These are phyloP conservation scores for Endomychus coccineus DNA, from an alignment of 2,888 invertebrate species.

Conservation along the genomic window DNA sequence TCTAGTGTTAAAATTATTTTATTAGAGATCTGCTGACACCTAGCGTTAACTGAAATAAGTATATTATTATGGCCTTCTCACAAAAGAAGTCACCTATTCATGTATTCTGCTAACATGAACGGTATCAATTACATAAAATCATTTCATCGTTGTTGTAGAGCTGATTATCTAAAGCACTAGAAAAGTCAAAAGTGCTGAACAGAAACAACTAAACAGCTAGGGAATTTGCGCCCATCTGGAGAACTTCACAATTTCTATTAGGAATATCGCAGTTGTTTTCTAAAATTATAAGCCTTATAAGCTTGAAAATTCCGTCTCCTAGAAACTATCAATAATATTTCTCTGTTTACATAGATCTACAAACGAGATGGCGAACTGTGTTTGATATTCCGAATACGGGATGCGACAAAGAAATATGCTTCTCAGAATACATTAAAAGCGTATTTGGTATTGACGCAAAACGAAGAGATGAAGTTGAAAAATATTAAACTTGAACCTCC, in stretches of 20 bases:
- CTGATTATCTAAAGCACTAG: no score
- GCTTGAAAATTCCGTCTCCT: not conserved
- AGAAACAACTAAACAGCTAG: no score
- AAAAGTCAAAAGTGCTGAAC: no score
- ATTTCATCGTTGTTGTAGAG: no score
- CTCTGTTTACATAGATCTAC: slow-evolving; percentile 51
- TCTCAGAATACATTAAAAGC: slow-evolving; percentile 73
- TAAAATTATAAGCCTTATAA: not conserved
- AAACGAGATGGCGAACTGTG: slow-evolving; percentile 71
- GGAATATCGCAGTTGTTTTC: not conserved
- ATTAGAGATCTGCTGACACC: no score
- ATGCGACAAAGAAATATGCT: slow-evolving; percentile 67
- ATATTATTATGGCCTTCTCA: no score
- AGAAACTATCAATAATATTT: slow-evolving; percentile 6
- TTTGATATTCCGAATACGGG: slow-evolving; percentile 74
- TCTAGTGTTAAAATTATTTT: no score
- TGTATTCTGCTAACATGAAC: no score
- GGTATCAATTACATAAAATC: no score
- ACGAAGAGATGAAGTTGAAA: slow-evolving; percentile 66
- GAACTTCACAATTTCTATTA: not conserved
- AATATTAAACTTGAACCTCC: slow-evolving; percentile 58
- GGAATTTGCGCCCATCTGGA: no score
- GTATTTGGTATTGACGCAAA: slow-evolving; percentile 60
- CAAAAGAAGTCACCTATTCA: no score
- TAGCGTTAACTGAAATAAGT: no score